phyloP scores from a whole-genome alignment of 2,888 invertebrate genomes.

The Zaprionus bogoriensis region DNA sequence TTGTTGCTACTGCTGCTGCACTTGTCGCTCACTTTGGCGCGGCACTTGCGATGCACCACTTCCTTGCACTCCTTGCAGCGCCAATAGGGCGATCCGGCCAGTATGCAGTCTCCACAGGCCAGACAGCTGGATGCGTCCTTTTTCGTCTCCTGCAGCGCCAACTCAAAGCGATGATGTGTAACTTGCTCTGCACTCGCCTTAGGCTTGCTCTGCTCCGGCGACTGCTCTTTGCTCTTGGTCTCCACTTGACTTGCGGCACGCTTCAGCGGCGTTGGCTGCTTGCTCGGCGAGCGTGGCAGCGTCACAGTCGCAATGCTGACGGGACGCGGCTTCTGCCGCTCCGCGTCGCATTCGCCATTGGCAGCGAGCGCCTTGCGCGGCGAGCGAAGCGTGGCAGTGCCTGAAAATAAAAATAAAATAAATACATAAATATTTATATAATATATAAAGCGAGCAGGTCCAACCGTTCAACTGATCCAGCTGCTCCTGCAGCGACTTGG shows the following conservation, averaged over 20 bases:
- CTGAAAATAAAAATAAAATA: constrained; percentile 19
- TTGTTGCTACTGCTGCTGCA: too few relatives aligned
- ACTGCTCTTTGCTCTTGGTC: constrained; percentile 20
- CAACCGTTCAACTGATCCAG: constrained; percentile 84
- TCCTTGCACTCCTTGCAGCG: constrained; percentile 81
- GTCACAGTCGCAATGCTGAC: constrained; percentile 48
- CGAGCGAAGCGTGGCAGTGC: constrained; percentile 57
- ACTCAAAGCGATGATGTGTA: constrained; percentile 81
- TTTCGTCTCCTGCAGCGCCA: constrained; percentile 76
- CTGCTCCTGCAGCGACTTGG: constrained; percentile 85
- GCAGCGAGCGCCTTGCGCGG: constrained; percentile 47
- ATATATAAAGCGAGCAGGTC: too few relatives aligned
- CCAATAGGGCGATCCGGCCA: constrained; percentile 80
- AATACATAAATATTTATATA: not conserved
- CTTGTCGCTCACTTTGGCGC: constrained; percentile 69
- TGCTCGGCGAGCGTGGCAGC: constrained; percentile 48
- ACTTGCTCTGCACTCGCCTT: constrained; percentile 18
- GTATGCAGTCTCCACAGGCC: constrained; percentile 74
- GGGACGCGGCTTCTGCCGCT: constrained; percentile 38
- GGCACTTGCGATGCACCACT: constrained; percentile 81
- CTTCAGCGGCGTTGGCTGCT: constrained; percentile 33
- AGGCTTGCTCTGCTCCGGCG: constrained; percentile 19
- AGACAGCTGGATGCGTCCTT: constrained; percentile 57
- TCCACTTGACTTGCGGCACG: constrained; percentile 55
- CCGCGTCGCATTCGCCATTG: constrained; percentile 25